Evolutionary conservation across 2,888 invertebrate species (phyloP), one percentile per base, ranked within the genome.

Genomic region (Parnassius mnemosyne): DNA sequence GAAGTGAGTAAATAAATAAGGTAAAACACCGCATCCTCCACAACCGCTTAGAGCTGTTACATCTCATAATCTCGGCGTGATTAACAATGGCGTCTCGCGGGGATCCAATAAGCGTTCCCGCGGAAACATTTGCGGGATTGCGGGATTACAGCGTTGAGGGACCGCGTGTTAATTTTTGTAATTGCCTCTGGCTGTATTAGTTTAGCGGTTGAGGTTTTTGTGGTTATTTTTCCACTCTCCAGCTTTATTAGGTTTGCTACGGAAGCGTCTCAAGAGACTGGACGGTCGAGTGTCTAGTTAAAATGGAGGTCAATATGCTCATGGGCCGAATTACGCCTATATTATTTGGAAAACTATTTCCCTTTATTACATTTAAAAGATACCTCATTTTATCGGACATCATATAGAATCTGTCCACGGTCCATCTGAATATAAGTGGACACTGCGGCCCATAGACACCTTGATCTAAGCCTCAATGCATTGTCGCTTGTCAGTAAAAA

Each of bases 111-210:
- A 78, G 75, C 76, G 68, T 65, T 73, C 73, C 74, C 70, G 75
- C 71, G 70, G 74, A 74, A 13, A 13, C 49, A 49, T 49, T 61
- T 55, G 55, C 60, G 51, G 55, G 44, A 51, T 52, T 50, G 55
- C 54, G 53, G 62, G 58, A 55, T 53, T 59, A 42, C 51, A 46
- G 53, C 65, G 50, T 43, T 70, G 68, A 65, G 64, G 66, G 68
- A 66, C 65, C 67, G 69, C 73, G 76, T 77, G 82, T 79, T 84
- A 83, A 85, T 85, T 84, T 84, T 82, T 84, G 80, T 85, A 82
- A 85, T 85, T 81, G 80, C 79, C 70, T 57, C 66, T n/a, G 63
- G 65, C 66, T 66, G 68, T 68, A 69, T 71, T 71, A 69, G 70
- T 65, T 69, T 68, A 68, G 66, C 41, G 58, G n/a, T 43, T 54